These are phyloP conservation scores for Manis crassicaudata DNA, from an alignment of 2,797 vertebrate genomes.

Conservation along the genomic window DNA sequence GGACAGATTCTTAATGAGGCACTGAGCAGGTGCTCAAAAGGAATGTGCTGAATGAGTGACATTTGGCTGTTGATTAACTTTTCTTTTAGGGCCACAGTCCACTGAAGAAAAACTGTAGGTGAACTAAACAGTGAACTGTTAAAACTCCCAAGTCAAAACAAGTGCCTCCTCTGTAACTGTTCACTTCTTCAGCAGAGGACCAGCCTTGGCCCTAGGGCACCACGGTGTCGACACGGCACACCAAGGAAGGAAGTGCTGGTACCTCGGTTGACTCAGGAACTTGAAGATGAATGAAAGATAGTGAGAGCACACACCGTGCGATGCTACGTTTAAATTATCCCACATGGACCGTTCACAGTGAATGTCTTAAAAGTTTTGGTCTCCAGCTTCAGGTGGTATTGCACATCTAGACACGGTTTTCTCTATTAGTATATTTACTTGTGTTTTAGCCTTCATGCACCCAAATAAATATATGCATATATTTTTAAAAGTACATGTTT, in stretches of 20 bases:
- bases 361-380: neutral
- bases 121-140: neutral
- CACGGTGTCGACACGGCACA: neutral
- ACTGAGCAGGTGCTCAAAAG: neutral
- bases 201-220: neutral
- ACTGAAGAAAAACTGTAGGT: neutral
- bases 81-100: neutral
- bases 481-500: neutral
- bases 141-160: neutral
- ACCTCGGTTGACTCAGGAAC: neutral
- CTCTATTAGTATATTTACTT: neutral
- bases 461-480: neutral
- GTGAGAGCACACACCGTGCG: neutral
- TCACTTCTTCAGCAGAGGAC: neutral
- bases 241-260: neutral
- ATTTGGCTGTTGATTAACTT: neutral
- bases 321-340: neutral
- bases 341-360: neutral
- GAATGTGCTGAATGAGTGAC: neutral
- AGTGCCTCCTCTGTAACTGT: neutral
- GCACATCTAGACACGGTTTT: neutral
- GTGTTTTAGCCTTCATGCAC: neutral
- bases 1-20: neutral
- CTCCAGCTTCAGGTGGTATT: neutral
- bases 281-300: neutral